Percentiles rank a stretch among this genome's conserved stretches.
These are phyloP conservation scores for Synanthedon andrenaeformis DNA, from an alignment of 2,888 invertebrate genomes.

Conservation along the genomic window DNA sequence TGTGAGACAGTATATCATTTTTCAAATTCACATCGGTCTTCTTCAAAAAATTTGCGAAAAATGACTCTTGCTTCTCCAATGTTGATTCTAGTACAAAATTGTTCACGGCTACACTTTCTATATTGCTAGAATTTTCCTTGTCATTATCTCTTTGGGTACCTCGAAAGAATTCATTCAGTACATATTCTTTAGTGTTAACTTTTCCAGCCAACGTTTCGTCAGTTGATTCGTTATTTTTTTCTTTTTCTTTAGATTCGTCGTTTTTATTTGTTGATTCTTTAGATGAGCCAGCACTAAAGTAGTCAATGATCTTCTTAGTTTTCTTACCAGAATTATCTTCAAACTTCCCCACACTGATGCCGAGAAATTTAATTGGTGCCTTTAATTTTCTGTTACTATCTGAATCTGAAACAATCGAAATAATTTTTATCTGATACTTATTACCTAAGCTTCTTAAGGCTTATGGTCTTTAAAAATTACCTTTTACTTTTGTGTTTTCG, in stretches of 20 bases:
- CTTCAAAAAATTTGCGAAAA: slow-evolving; percentile 52
- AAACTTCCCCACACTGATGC: slow-evolving; percentile 85
- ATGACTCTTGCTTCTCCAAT: slow-evolving; percentile 54
- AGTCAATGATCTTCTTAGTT: slow-evolving; percentile 68
- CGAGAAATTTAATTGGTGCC: slow-evolving; percentile 76
- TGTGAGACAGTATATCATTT: slow-evolving; percentile 6
- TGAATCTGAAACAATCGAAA: slow-evolving; percentile 30
- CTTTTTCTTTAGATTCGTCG: slow-evolving; percentile 3
- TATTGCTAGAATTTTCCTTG: slow-evolving; percentile 2
- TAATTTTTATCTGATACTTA: background rate
- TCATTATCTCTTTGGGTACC: slow-evolving; percentile 9
- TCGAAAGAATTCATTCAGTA: slow-evolving; percentile 39
- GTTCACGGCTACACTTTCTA: slow-evolving; percentile 1
- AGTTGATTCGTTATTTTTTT: background rate
- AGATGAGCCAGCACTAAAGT: slow-evolving; percentile 61
- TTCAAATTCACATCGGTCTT: background rate
- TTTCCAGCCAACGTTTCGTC: background rate
- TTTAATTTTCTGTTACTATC: slow-evolving; percentile 44
- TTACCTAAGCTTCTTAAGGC: background rate
- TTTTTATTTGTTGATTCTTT: slow-evolving; percentile 16
- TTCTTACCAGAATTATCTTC: slow-evolving; percentile 70
- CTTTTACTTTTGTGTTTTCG: slow-evolving; percentile 45
- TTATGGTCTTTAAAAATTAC: slow-evolving; percentile 15
- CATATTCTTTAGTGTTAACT: slow-evolving; percentile 30
- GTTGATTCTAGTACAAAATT: slow-evolving; percentile 22